Base-by-base conservation (phyloP, 2,888 invertebrate species). In the Catocala fraxini region DNA sequence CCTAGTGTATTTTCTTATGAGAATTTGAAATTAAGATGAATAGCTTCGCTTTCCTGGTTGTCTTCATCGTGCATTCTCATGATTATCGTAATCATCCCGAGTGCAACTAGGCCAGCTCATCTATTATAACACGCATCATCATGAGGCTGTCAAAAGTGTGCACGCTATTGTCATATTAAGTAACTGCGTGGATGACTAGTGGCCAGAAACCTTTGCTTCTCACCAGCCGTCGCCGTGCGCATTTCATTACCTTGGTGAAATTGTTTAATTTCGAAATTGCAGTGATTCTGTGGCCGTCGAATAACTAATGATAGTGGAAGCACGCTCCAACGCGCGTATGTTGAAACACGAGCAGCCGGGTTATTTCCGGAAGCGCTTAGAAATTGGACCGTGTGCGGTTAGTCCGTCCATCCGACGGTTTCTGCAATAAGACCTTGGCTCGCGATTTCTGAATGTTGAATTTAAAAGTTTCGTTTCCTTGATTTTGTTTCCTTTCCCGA, bases 301-400 rank as follows among this genome's bases (percentile, higher is more conserved):
- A 73, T 77, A 79, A 76, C 78, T 83, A 87, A 85, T 83, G 82
- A 82, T 80, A 64, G 86, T 88, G 92, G 92, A 91, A 88, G 81
- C 80, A 88, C 89, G 92, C 84, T 84, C 82, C 87, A 88, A 73
- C 80, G 91, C 85, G 53, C 79, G 63, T 68, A 79, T 80, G 80
- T 84, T 82, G 83, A 83, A 83, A 85, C 58, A 13, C 58, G 83
- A 85, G 75, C 72, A 55, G 75, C 75, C 71, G 71, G 79, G 73
- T 70, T 84, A 83, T 82, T 84, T 87, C 87, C 88, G 92, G 91
- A 90, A 87, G 70, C 83, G 79, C 71, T 76, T 86, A 78, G 86
- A 86, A 90, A 88, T 82, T 83, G 77, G 74, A 70, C 75, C 77
- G 78, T 68, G 68, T 68, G 71, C 70, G 68, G 68, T 56, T 71